phyloP scores from a whole-genome alignment of 2,113 vertebrate species.

The Ellobius talpinus region DNA sequence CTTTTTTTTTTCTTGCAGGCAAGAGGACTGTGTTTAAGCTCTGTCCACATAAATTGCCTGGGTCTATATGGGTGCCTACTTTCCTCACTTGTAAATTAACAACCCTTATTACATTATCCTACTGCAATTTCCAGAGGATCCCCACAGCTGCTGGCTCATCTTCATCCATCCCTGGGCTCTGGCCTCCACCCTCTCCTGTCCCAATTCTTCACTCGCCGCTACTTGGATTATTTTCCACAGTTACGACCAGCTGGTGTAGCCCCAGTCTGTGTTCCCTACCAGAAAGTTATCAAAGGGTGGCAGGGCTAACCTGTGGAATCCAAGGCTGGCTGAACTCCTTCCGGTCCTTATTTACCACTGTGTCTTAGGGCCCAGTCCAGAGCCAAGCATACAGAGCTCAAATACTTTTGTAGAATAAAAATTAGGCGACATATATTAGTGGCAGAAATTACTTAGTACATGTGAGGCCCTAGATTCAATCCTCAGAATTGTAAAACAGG shows the following conservation, averaged over 20 bases:
- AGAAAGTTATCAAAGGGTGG: accelerated
- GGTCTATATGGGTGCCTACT: not conserved
- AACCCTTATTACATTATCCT: not conserved
- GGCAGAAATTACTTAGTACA: not conserved
- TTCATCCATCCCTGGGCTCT: not conserved
- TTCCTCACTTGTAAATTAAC: not conserved
- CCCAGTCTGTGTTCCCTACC: not conserved
- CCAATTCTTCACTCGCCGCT: not conserved
- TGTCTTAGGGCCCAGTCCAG: not conserved
- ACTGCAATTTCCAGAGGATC: accelerated
- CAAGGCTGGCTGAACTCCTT: not conserved
- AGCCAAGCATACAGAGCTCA: not conserved
- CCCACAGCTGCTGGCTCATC: not conserved
- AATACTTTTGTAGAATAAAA: not conserved
- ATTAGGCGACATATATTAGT: not conserved
- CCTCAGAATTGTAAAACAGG: not conserved
- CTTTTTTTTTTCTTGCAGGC: not conserved
- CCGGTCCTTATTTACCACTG: not conserved
- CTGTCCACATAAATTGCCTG: not conserved
- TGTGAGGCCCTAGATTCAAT: not conserved
- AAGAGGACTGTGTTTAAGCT: not conserved
- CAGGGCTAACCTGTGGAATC: not conserved
- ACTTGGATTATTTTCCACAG: not conserved
- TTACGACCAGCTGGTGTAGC: no score
- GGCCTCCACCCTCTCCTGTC: not conserved